Conservation (phyloP, 2,797 vertebrate genomes). For the Ptychobarbus kaznakovi region DNA sequence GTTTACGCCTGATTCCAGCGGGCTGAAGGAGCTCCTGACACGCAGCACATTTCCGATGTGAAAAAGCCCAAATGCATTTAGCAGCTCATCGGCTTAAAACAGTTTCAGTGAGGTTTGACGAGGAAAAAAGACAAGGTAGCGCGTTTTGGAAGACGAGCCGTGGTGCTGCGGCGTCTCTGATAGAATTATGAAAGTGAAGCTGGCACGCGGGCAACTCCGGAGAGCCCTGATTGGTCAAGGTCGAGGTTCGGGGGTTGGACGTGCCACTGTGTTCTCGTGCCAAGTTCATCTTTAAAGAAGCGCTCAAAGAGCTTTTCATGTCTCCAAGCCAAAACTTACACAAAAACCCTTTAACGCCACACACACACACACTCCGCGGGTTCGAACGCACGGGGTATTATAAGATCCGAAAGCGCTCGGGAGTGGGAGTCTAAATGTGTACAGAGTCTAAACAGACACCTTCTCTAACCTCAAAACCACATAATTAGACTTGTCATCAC, state of each 20-base stretch:
- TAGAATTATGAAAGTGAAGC: constrained; percentile 57
- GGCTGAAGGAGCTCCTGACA: neutral
- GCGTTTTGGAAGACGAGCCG: constrained; percentile 44
- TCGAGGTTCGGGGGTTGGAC: constrained; percentile 45
- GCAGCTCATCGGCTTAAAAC: constrained; percentile 18
- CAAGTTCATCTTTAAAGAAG: constrained; percentile 59
- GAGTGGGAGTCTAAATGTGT: constrained; percentile 17
- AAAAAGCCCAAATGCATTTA: neutral
- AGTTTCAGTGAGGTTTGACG: constrained; percentile 33
- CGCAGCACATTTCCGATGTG: neutral
- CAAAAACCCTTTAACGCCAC: constrained; percentile 44
- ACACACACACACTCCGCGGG: neutral
- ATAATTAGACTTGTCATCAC: constrained; percentile 19
- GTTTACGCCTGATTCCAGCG: neutral
- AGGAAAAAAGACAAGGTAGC: constrained; percentile 43
- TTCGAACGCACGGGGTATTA: neutral
- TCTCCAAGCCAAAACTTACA: constrained; percentile 31
- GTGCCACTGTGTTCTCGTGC: constrained; percentile 46
- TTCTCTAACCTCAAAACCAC: neutral
- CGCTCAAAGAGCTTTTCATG: constrained; percentile 46
- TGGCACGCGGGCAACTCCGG: constrained; percentile 55
- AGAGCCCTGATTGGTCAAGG: constrained; percentile 59
- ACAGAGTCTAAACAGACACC: neutral
- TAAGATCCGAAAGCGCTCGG: neutral
- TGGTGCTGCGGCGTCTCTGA: constrained; percentile 52